Percentiles rank a stretch among this genome's conserved stretches.
Evolutionary conservation across 2,888 invertebrate species (phyloP).

Genomic region (Branchipolynoe longqiensis): DNA sequence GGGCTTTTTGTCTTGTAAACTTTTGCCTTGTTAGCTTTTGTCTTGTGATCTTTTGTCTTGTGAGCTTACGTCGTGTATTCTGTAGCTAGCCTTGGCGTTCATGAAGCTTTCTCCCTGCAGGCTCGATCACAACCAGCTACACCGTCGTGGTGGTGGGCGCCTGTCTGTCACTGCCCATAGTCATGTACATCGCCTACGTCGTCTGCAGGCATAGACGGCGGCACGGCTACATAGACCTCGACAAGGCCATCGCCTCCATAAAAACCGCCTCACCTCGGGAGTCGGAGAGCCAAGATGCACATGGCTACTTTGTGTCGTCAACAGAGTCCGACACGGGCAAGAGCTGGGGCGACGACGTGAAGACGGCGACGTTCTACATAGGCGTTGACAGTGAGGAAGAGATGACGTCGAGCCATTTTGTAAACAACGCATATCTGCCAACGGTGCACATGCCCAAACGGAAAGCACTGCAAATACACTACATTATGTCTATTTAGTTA

Average conservation of each 20-base stretch:
- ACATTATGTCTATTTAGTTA: too few relatives aligned
- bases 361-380: not conserved
- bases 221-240: constrained; percentile 12
- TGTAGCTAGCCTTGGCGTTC: too few relatives aligned
- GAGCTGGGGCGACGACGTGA: not conserved
- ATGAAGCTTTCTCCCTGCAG: too few relatives aligned
- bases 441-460: not conserved
- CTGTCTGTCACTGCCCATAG: not conserved
- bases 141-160: not conserved
- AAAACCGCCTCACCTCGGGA: not conserved
- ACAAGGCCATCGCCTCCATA: not conserved
- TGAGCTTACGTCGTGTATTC: too few relatives aligned
- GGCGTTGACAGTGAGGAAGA: constrained; percentile 16
- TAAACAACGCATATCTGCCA: not conserved
- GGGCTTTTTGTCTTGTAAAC: too few relatives aligned
- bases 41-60: too few relatives aligned
- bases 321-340: not conserved
- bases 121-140: not conserved
- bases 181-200: not conserved
- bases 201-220: not conserved
- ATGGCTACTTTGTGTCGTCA: not conserved
- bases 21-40: too few relatives aligned
- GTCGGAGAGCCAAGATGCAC: constrained; percentile 4
- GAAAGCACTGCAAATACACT: too few relatives aligned
- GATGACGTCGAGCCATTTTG: constrained; percentile 28